Percentiles rank a stretch among this genome's conserved stretches.
Conservation (phyloP, 2,888 invertebrate species). For the Chymomyza caudatula region DNA sequence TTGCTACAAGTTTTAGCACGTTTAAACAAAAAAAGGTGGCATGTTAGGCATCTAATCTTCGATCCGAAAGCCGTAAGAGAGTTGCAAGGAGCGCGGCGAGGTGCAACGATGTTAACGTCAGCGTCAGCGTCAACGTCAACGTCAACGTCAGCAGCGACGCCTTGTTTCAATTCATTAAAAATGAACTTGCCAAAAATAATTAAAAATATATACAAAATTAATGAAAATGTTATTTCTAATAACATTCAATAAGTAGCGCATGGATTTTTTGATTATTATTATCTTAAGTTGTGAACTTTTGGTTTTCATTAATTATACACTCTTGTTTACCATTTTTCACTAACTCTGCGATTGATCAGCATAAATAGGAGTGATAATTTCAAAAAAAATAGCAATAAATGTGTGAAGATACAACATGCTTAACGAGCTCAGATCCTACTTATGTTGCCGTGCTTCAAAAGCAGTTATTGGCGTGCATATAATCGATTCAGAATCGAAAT, state of each 20-base stretch:
- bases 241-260: not conserved
- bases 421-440: no score
- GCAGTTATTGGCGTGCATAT: no score
- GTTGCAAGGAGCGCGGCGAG: no score
- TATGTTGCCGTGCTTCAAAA: no score
- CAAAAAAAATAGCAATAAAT: no score
- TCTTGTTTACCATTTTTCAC: no score
- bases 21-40: not conserved
- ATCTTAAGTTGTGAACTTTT: no score
- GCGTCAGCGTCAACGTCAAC: not conserved
- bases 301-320: no score
- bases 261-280: not conserved
- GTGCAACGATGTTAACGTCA: not conserved
- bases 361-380: no score
- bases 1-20: not conserved
- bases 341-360: no score
- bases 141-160: not conserved
- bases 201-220: constrained; percentile 19
- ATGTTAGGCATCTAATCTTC: not conserved
- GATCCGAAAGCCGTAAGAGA: not conserved
- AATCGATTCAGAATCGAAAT: no score
- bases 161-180: constrained; percentile 11
- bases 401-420: no score
- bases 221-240: constrained; percentile 9
- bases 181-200: constrained; percentile 10